Evolutionary conservation across 1,140 invertebrate genomes (phyloP), one percentile per base, ranked within the genome.

Genomic region (Hermetia illucens): DNA sequence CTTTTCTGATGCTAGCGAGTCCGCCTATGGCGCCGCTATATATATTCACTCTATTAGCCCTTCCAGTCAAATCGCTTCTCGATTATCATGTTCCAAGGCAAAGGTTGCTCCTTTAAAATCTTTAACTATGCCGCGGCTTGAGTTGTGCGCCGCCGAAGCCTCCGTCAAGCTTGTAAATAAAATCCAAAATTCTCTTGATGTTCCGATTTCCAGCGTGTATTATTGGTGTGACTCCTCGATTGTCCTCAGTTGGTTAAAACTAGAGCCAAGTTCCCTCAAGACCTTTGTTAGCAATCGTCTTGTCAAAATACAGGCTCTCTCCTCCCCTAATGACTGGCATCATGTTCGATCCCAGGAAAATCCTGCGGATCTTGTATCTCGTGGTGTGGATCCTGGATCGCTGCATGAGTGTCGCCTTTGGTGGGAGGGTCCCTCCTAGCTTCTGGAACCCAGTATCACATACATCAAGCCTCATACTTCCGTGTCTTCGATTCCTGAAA

Each of bases 51-150:
- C 41, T 1, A 35, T 33, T 19, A 40, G 46, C 38, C 18, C 32
- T 27, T 21, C 39, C 15, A 36, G 40, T 3, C 21, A 45, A 3
- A 40, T 52, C 2, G 21, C 40, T 5, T 43, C 47, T 1, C 24
- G 19, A 12, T 38, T 64, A 13, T 27, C 65, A 24, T 48, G 48
- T 35, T 50, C 55, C 1, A 65, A 63, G 48, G 49, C 53, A 5
- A 50, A 44, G 35, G 56, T 66, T 5, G 56, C 62, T 12, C 61
- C 62, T 6, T 19, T 62, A 9, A 58, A 64, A 46, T 27, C 35
- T 24, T 31, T 52, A 6, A 47, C 53, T 5, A 39, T 64, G 10
- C 59, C 53, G 5, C 36, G 54, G 20, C 39, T 63, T 9, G 61
- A 62, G 44, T 36, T 62, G 8, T 52, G 45, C 40, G 56, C 41